Evolutionary conservation across 1,140 invertebrate genomes (phyloP), one percentile per base, ranked within the genome.

Genomic region (Drosophila kikkawai): DNA sequence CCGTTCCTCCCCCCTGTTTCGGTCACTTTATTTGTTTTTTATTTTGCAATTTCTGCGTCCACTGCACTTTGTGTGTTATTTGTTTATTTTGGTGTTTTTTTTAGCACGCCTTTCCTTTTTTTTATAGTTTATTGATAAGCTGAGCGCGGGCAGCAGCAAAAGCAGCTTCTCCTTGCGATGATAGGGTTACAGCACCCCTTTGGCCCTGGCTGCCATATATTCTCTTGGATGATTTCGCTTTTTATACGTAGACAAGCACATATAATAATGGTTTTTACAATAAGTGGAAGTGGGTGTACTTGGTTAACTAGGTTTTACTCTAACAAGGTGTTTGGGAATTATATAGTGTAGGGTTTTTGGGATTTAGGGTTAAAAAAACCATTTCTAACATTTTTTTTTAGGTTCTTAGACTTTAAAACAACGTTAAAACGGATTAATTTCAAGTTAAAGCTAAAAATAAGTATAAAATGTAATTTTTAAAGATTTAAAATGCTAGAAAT

Each of bases 111-210:
- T 56, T 50, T 36, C 51, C 39, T 69, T 55, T 74, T 65, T 85
- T 87, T 88, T 88, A 88, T 88, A 88, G 85, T 90, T 88, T 90
- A 88, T 88, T 88, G 84, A 90, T 88, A 88, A 88, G 85, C 85
- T 84, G 68, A 88, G 55, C 66, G 66, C 41, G 67, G 47, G 53
- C 57, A 61, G 47, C 56, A 44, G 42, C 61, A 71, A 67, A 58
- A 57, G 61, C 63, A 61, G 61, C 56, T 60, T 51, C 57, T 50
- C 65, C 60, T 53, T 61, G 48, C 53, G 51, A 68, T 80, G 59
- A 74, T 83, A 74, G 80, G 80, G 80, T 71, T 74, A 82, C 56
- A 17, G 48, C 48, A 70, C 73, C 84, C 84, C 55, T 56, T 71
- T 68, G 36, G 29, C 56, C 67, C 64, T 47, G 60, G 39, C 55